A percentile compares a stretch with the other conserved stretches of the same genome.
Evolutionary conservation across 2,888 invertebrate genomes (phyloP).

Genomic region (Pristionchus arcanus): DNA sequence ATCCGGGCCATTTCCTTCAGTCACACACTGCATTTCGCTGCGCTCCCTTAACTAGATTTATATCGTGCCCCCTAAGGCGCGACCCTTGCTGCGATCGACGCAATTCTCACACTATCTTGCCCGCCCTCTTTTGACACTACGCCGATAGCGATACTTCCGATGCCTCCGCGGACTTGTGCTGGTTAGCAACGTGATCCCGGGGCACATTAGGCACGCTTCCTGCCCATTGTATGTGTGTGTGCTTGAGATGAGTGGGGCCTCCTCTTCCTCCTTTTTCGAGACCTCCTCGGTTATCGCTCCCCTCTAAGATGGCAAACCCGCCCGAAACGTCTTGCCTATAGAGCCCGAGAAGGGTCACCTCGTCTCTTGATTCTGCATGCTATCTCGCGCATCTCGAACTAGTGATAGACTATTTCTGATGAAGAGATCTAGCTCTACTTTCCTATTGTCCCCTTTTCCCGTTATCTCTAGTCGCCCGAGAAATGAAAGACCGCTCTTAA

Average conservation of each 20-base stretch:
- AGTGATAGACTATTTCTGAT: no score
- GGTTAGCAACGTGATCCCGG: slow-evolving; percentile 34
- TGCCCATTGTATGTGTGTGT: not conserved
- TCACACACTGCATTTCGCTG: not conserved
- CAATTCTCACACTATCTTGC: not conserved
- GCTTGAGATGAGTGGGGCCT: slow-evolving; percentile 23
- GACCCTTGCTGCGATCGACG: not conserved
- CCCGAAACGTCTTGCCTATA: no score
- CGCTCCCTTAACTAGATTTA: slow-evolving; percentile 3
- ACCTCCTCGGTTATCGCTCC: not conserved
- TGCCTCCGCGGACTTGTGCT: not conserved
- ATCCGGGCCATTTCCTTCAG: not conserved
- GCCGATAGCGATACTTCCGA: not conserved
- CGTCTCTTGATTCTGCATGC: no score
- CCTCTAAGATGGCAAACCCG: not conserved
- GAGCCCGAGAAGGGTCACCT: no score
- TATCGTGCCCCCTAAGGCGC: slow-evolving; percentile 12
- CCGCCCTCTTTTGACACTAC: not conserved
- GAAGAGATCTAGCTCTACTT: no score
- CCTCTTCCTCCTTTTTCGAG: not conserved
- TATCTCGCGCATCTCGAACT: no score
- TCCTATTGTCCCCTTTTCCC: not conserved
- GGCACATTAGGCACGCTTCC: slow-evolving; percentile 5
- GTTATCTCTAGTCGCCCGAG: not conserved
- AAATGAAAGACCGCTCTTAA: not conserved